Evolutionary conservation across 2,888 invertebrate genomes (phyloP).

Genomic region (Gryllus longicercus): DNA sequence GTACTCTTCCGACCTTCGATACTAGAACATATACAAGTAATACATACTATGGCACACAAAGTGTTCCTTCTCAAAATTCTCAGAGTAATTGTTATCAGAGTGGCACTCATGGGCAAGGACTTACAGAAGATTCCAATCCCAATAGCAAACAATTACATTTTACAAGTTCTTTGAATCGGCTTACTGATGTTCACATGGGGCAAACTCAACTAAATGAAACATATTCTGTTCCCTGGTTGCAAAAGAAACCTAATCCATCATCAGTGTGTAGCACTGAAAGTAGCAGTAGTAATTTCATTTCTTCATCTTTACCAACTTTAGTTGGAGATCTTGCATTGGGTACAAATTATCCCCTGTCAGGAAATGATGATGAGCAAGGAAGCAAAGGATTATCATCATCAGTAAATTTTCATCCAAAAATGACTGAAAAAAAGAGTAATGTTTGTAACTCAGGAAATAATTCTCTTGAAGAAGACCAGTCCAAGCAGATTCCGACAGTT

Average conservation of each 20-base stretch:
- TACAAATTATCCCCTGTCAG: slow-evolving; percentile 37
- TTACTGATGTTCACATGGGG: slow-evolving; percentile 22
- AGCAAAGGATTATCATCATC: neutral
- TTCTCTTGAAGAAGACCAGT: slow-evolving; percentile 33
- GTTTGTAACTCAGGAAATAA: no score
- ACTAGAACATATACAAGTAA: slow-evolving; percentile 21
- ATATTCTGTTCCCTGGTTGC: slow-evolving; percentile 53
- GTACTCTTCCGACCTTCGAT: slow-evolving; percentile 22
- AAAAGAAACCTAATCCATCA: slow-evolving; percentile 51
- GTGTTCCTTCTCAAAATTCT: slow-evolving; percentile 22
- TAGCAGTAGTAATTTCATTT: slow-evolving; percentile 43
- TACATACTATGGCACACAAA: slow-evolving; percentile 17
- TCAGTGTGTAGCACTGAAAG: slow-evolving; percentile 35
- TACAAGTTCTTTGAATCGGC: neutral
- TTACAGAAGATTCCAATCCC: slow-evolving; percentile 20
- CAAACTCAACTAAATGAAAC: slow-evolving; percentile 25
- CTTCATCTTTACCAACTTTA: slow-evolving; percentile 57
- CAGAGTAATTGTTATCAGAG: neutral
- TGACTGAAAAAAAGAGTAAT: slow-evolving; percentile 25
- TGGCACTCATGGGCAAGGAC: neutral
- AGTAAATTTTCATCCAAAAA: slow-evolving; percentile 22
- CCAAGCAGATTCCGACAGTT: no score
- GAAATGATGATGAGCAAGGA: slow-evolving; percentile 22
- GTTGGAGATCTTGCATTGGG: slow-evolving; percentile 59
- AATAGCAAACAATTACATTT: neutral